Evolutionary conservation across 2,888 invertebrate genomes (phyloP).

Genomic region (Aromia moschata): DNA sequence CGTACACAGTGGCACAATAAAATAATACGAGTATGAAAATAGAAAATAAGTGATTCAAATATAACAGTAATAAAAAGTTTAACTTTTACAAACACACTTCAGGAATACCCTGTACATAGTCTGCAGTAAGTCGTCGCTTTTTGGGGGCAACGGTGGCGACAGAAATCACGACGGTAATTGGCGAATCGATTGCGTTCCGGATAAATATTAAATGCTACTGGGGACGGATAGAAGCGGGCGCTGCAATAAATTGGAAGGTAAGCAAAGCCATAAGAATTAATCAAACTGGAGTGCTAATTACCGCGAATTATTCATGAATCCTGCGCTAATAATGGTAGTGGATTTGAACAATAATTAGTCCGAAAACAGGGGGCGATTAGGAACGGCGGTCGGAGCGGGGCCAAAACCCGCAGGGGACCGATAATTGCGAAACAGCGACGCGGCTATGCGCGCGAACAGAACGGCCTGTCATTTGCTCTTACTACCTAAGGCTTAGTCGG

Average conservation of each 20-base stretch:
- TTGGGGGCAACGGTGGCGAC: too few species aligned
- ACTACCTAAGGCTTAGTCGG: too few species aligned
- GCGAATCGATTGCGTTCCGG: slow-evolving; percentile 10
- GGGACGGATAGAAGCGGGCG: slow-evolving; percentile 10
- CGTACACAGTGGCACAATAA: too few species aligned
- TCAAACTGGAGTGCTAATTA: slow-evolving; percentile 48
- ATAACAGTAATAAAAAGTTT: too few species aligned
- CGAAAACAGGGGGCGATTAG: slow-evolving; percentile 50
- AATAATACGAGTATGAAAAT: too few species aligned
- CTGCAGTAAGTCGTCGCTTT: too few species aligned
- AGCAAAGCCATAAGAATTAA: slow-evolving; percentile 46
- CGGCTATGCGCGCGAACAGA: neutral
- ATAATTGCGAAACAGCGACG: slow-evolving; percentile 34
- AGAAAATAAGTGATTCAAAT: too few species aligned
- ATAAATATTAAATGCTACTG: slow-evolving; percentile 17
- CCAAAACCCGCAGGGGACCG: slow-evolving; percentile 25
- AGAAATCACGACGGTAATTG: slow-evolving; percentile 7
- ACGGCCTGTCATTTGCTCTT: slow-evolving; percentile 1
- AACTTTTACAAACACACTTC: too few species aligned
- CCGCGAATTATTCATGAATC: slow-evolving; percentile 49
- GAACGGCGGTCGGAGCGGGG: slow-evolving; percentile 41
- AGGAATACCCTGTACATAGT: too few species aligned
- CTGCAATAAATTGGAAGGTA: slow-evolving; percentile 37
- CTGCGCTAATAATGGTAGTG: slow-evolving; percentile 45
- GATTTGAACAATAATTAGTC: slow-evolving; percentile 51